Base-by-base conservation (phyloP, 2,113 vertebrate genomes). In the Malurus alboscapulatus region DNA sequence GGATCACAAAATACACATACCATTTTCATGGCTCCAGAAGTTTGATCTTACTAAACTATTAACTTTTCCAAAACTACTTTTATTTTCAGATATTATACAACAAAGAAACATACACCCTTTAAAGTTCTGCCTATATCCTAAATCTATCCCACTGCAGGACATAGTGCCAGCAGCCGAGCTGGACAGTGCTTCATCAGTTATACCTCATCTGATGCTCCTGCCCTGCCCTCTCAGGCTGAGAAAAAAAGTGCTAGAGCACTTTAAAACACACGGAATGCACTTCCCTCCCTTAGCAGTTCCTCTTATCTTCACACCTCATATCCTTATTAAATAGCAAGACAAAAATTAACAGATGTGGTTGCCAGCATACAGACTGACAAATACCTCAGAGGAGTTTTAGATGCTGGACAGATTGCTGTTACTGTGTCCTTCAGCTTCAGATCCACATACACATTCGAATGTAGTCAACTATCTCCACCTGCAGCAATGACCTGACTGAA, bases 91-190 rank as follows among this genome's bases (percentile, higher is more conserved):
- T 48, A 38, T 71, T 77, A 59, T 9, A 30, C 24, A 71, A 40
- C 4, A 63, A 18, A 50, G 90, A 86, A 38, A 7, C 0, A 2
- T 11, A 65, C 2, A 36, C 4, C 17, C n/a, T 80, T 55, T 72
- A 19, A 75, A 67, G 10, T 50, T 79, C 30, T 45, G 17, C 47
- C 29, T 51, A 4, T 21, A 44, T 1, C 1, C 10, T 38, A 32
- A 24, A 42, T 17, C 57, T 67, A 14, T 40, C 17, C 38, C 38
- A 58, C 12, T 8, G 34, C 0, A 0, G 10, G 10, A 10, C 6
- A 47, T 26, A 71, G 36, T 22, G 38, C 21, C 30, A 47, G 29
- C 40, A 80, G 15, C 25, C 50, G 20, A 89, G 16, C 22, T 22
- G 7, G 53, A 6, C 15, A 30, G 14, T 30, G 38, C 78, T 63